Base-by-base conservation (phyloP, 1,140 invertebrate species). In the Drosophila takahashii region DNA sequence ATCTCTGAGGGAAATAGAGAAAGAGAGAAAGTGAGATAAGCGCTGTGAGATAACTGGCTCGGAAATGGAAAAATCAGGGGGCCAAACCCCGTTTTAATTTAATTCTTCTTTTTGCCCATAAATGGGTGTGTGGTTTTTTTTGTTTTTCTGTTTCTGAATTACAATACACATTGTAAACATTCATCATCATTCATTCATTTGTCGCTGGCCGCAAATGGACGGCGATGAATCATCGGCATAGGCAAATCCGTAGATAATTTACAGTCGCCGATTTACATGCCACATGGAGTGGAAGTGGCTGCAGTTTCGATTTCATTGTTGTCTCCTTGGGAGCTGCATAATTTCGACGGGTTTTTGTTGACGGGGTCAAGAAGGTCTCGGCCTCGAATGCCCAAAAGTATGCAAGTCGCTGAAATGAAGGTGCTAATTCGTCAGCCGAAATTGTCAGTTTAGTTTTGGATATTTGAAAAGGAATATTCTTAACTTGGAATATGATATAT, bases 351-450 rank as follows among this genome's bases (percentile, higher is more conserved):
- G 11, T 57, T 58, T 58, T n/a, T 29, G 26, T 34, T 15, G 36
- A 32, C 27, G 32, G 34, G 64, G 32, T 72, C 56, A 64, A 50
- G 32, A 6, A 22, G 45, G 26, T 62, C 26, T 64, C 59, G 16
- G 29, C 22, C 48, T 3, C 15, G 1, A 39, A 59, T 34, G 80
- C 81, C 81, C 84, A 73, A 84, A 84, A 84, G 81, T 84, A 84
- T 77, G 81, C 81, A 65, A 72, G 29, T 69, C 7, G 29, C 2
- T n/a, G n/a, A 2, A 9, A 32, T 0, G 6, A 32, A 4, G 10
- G 13, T 5, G 4, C 2, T 29, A 10, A 7, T 11, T 1, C 15
- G 26, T 8, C 8, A 10, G 27, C n/a, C n/a, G 1, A 32, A 29
- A n/a, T 9, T 27, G 6, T 8, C 3, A 9, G 7, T 1, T 26